phyloP scores from a whole-genome alignment of 2,797 vertebrate species.

The Eurystomus glaucurus region DNA sequence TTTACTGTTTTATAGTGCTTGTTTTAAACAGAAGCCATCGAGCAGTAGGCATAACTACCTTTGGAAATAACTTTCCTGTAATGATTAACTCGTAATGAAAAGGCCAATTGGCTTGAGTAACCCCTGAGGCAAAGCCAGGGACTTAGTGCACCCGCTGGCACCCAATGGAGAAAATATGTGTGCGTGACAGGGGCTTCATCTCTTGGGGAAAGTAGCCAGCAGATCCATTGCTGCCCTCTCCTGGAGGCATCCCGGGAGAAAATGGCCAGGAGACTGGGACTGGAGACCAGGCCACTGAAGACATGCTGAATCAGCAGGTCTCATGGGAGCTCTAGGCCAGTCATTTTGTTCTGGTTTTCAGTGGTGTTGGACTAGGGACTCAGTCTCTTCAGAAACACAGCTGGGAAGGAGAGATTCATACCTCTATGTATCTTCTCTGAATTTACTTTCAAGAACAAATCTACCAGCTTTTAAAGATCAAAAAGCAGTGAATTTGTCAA shows the following conservation, averaged over 20 bases:
- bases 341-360: not conserved
- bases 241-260: constrained; percentile 61
- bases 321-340: not conserved
- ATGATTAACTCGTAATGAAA: constrained; percentile 73
- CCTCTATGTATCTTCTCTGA: not conserved
- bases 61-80: constrained; percentile 52
- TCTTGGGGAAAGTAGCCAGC: not conserved
- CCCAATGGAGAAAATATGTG: not conserved
- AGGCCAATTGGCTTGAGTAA: constrained; percentile 33
- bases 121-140: constrained; percentile 39
- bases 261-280: not conserved
- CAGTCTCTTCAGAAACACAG: not conserved
- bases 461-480: not conserved
- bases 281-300: not conserved
- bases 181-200: not conserved
- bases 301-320: not conserved
- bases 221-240: constrained; percentile 79
- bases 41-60: not conserved
- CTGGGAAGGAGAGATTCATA: not conserved
- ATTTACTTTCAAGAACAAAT: not conserved
- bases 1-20: not conserved
- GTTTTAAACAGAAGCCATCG: not conserved
- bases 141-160: not conserved
- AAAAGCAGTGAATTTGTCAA: not conserved
- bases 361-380: not conserved